Evolutionary conservation across 2,797 vertebrate genomes (phyloP).

Genomic region (Phoeniculus purpureus): DNA sequence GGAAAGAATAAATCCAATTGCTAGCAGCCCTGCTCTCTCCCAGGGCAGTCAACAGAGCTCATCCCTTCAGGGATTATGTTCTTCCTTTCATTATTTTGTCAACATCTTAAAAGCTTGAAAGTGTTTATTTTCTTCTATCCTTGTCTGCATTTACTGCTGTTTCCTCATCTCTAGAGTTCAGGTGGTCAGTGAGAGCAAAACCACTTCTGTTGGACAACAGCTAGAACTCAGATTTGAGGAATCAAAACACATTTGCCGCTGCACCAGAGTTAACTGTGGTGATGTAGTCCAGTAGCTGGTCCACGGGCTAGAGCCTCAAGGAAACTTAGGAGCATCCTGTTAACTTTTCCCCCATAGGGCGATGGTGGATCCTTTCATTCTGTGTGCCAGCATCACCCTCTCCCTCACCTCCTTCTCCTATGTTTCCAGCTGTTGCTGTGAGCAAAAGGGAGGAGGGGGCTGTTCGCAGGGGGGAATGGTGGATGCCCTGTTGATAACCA

Average conservation of each 20-base stretch:
- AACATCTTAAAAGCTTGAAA: slow-evolving; percentile 20
- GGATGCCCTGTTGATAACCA: background rate
- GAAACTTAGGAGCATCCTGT: background rate
- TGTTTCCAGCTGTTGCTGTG: background rate
- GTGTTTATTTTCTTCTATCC: slow-evolving; percentile 24
- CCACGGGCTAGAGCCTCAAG: background rate
- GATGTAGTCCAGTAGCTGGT: background rate
- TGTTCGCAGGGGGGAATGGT: background rate
- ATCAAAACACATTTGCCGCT: background rate
- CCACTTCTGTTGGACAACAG: slow-evolving; percentile 6
- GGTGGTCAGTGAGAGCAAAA: background rate
- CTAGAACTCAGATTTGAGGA: background rate
- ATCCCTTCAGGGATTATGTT: slow-evolving; percentile 9
- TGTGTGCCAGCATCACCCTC: background rate
- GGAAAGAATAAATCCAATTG: background rate
- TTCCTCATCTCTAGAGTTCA: background rate
- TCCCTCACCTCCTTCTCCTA: background rate
- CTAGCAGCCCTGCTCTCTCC: background rate
- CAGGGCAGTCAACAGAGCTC: background rate
- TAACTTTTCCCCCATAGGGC: background rate
- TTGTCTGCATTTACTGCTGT: background rate
- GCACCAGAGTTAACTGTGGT: background rate
- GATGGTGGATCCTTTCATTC: background rate
- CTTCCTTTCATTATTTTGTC: slow-evolving; percentile 20
- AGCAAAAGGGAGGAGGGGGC: background rate